Base-by-base conservation (phyloP, 1,140 invertebrate species). In the Laodelphax striatellus region DNA sequence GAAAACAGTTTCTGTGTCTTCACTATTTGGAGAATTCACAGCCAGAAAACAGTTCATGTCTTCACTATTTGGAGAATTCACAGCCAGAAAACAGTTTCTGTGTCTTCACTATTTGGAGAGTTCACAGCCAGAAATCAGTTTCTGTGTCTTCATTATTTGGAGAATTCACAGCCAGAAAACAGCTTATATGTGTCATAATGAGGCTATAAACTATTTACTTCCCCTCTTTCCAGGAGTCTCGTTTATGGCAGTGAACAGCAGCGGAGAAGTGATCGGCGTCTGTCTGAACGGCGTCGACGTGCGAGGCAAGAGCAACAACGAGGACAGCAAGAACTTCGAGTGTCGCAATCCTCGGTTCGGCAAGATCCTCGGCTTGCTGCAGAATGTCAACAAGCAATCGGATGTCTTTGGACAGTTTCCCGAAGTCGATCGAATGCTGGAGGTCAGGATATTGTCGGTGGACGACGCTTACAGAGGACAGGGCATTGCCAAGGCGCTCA, bases 391-490 rank as follows among this genome's bases (percentile, higher is more conserved):
- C 54, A 72, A 72, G 19, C 72, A 80, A 60, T 78, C 78, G 0
- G 75, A 79, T 62, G 70, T 81, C 0, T 79, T 79, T 68, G 72
- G 71, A 19, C 76, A 77, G 66, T 82, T 78, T 69, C 77, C 79
- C 0, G 74, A 75, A 6, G 73, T 80, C 44, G 72, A 83, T 46
- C 76, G 68, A 3, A 71, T 80, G 0, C 61, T 86, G 62, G 82
- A 84, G 57, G 67, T 85, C 31, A 79, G 80, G 64, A 84, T 87
- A 61, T 70, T 84, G 2, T 84, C 83, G 2, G 84, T 85, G 0
- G 81, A 86, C 67, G 70, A 71, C 1, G 75, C 73, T 2, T 84
- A 79, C 76, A 72, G 85, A 44, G 84, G 85, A 11, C 74, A 78
- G 62, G 84, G 84, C 5, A 77, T 87, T 8, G 84, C 79, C 62